Evolutionary conservation across 2,888 invertebrate species (phyloP).

Genomic region (Eurytoma californica): DNA sequence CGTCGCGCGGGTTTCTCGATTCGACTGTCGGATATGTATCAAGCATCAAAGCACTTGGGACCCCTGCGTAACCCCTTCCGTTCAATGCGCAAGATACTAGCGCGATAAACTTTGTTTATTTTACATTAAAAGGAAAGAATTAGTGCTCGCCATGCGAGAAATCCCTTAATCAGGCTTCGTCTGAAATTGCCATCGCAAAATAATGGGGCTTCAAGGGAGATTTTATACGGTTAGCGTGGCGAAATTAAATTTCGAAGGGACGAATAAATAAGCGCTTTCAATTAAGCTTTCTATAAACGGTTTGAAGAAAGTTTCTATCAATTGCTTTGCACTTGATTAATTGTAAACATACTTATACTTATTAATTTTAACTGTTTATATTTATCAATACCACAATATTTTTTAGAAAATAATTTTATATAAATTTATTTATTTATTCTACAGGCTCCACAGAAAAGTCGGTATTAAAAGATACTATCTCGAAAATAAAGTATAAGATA

Average conservation of each 20-base stretch:
- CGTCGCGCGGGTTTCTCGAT: neutral
- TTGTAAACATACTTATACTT: no score
- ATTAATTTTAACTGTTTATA: no score
- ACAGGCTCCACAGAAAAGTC: no score
- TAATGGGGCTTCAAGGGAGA: conserved; percentile 1
- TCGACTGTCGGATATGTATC: neutral
- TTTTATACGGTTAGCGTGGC: no score
- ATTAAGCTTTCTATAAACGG: neutral
- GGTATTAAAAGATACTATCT: no score
- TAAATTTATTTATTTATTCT: no score
- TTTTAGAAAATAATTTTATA: no score
- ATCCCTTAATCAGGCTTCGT: conserved; percentile 43
- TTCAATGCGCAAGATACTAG: conserved; percentile 20
- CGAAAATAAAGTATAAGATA: neutral
- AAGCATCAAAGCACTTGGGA: conserved; percentile 31
- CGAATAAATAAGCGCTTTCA: neutral
- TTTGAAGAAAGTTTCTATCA: neutral
- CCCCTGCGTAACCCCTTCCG: conserved; percentile 32
- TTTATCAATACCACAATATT: no score
- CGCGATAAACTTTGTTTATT: conserved; percentile 41
- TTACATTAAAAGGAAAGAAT: conserved; percentile 32
- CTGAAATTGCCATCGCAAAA: conserved; percentile 31
- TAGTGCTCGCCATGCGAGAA: conserved; percentile 19
- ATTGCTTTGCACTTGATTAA: no score
- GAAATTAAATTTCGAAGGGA: neutral